Evolutionary conservation across 2,888 invertebrate species (phyloP).

Genomic region (Ecdyonurus torrentis): DNA sequence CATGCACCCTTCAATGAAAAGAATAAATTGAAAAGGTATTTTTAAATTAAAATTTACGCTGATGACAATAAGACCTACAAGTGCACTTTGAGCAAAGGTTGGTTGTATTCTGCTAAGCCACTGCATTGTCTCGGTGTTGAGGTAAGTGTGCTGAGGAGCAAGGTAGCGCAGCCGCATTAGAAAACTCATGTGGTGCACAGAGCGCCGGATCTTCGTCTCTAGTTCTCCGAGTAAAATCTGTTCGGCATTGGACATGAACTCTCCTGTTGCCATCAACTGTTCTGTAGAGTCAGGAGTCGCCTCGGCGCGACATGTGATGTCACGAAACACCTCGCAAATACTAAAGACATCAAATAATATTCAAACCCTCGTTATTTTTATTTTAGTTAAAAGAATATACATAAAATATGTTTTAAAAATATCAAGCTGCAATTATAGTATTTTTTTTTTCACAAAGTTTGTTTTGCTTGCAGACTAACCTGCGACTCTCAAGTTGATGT

Average conservation of each 20-base stretch:
- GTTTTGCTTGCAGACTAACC: too few species aligned
- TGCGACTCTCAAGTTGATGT: background rate
- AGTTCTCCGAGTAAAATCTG: background rate
- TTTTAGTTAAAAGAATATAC: background rate
- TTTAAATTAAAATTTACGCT: background rate
- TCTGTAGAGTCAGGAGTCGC: constrained; percentile 1
- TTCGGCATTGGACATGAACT: background rate
- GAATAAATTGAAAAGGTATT: background rate
- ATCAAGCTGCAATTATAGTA: background rate
- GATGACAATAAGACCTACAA: too few species aligned
- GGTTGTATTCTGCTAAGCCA: background rate
- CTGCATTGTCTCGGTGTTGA: background rate
- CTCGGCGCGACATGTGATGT: background rate
- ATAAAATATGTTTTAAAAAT: background rate
- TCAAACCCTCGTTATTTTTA: background rate
- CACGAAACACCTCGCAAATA: background rate
- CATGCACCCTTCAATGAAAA: too few species aligned
- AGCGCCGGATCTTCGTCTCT: background rate
- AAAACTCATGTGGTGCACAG: background rate
- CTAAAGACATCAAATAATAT: background rate
- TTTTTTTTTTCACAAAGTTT: too few species aligned
- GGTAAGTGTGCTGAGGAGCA: background rate
- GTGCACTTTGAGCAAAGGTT: background rate
- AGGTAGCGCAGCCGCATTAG: constrained; percentile 1
- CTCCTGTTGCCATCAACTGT: background rate